Percentiles rank a stretch among this genome's conserved stretches.
These are phyloP conservation scores for Nephotettix cincticeps DNA, from an alignment of 1,140 invertebrate species.

Conservation along the genomic window DNA sequence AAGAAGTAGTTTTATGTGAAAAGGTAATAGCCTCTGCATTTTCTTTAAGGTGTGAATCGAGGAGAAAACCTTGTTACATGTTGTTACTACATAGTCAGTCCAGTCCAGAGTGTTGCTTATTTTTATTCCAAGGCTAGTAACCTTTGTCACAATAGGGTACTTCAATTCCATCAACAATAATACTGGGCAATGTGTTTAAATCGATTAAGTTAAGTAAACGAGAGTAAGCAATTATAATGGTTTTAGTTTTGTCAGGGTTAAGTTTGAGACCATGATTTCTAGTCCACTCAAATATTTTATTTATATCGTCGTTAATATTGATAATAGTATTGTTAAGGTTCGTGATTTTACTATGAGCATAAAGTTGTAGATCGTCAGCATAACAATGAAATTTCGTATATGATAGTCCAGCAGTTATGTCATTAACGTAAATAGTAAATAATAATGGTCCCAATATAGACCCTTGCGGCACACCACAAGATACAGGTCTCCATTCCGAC, in stretches of 20 bases:
- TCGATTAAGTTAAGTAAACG: neutral
- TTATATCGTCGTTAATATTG: neutral
- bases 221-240: neutral
- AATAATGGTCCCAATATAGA: constrained; percentile 9
- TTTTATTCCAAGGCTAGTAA: no score
- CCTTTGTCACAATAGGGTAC: no score
- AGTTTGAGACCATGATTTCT: neutral
- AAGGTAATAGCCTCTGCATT: no score
- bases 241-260: neutral
- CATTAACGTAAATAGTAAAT: constrained; percentile 4
- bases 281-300: neutral
- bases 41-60: no score
- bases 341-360: neutral
- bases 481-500: constrained; percentile 2
- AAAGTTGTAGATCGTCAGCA: neutral
- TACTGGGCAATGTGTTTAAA: no score
- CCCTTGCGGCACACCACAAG: constrained; percentile 9
- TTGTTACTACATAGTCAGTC: no score
- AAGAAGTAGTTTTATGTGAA: no score
- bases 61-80: no score
- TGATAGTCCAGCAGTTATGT: neutral
- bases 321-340: neutral
- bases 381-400: neutral
- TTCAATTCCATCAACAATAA: no score
- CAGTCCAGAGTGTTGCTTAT: no score